These are phyloP conservation scores for Arctocebus calabarensis DNA, from an alignment of 2,797 vertebrate species.

Conservation along the genomic window DNA sequence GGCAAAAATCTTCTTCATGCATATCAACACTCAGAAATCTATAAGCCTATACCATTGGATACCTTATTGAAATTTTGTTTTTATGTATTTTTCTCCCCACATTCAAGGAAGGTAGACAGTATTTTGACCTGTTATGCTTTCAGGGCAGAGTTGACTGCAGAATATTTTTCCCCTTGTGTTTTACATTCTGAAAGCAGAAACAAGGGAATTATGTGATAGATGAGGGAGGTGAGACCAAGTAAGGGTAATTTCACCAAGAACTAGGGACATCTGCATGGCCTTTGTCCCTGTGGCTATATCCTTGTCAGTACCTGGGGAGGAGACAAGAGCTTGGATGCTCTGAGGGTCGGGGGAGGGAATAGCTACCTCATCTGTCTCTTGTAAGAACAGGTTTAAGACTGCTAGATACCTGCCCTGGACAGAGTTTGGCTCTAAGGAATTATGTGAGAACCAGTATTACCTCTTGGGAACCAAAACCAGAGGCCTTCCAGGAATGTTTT, in stretches of 20 bases:
- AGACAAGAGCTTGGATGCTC: background rate
- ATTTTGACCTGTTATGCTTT: background rate
- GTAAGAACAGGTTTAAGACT: background rate
- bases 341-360: accelerated
- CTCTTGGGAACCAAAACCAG: background rate
- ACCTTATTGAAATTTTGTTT: slow-evolving; percentile 9
- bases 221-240: background rate
- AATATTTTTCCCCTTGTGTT: background rate
- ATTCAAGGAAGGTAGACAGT: background rate
- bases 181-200: background rate
- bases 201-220: background rate
- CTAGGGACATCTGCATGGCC: background rate
- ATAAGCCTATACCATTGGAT: background rate
- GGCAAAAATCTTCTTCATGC: background rate
- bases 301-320: background rate
- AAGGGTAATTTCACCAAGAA: background rate
- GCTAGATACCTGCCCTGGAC: background rate
- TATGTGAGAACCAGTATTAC: background rate
- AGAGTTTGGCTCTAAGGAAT: background rate
- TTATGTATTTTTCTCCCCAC: background rate
- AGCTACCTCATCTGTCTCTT: background rate
- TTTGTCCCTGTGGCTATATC: background rate
- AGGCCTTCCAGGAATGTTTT: background rate
- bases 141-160: background rate
- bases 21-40: background rate